Base-by-base conservation (phyloP, 1,140 invertebrate species). In the Anthonomus grandis region DNA sequence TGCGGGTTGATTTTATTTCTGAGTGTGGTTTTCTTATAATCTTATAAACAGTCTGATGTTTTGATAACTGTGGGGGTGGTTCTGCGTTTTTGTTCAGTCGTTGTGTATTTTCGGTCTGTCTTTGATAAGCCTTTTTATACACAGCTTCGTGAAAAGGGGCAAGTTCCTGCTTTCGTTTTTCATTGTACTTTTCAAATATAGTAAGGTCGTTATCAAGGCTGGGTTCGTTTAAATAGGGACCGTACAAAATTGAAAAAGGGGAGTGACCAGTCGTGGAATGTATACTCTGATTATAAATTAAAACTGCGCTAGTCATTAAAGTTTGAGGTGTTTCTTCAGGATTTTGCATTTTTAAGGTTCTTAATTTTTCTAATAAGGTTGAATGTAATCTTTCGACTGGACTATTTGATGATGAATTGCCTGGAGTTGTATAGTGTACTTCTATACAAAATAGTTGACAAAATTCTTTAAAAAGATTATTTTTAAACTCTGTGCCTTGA, bases 321-420 rank as follows among this genome's bases (percentile, higher is more conserved):
- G 41, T 38, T 47, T 47, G 4, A 9, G 38, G 2, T 2, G 42
- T 27, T 52, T 59, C 52, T 1, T 34, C 39, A 13, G 18, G 41
- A 44, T 56, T 46, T 44, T 59, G n/a, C 21, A 52, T 9, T 27
- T 53, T 55, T 25, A 62, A 15, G n/a, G 44, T 47, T 19, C 50
- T 9, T 31, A 64, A 25, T 39, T 58, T 60, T 41, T 65, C 62
- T n/a, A 56, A 9, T 4, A 66, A 19, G 13, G 62, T 64, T 17
- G 62, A 64, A 34, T 66, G 64, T n/a, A 64, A 44, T 45, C 64
- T 45, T 51, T 66, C 64, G 19, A 66, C 37, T 5, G 63, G 57
- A 6, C 46, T 51, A 44, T 66, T 66, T 2, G 58, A 60, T n/a
- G 24, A 51, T 13, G 49, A 47, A 49, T 56, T 52, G 19, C 52